Conservation (phyloP, 2,797 vertebrate species). For the Chaenodraco wilsoni region DNA sequence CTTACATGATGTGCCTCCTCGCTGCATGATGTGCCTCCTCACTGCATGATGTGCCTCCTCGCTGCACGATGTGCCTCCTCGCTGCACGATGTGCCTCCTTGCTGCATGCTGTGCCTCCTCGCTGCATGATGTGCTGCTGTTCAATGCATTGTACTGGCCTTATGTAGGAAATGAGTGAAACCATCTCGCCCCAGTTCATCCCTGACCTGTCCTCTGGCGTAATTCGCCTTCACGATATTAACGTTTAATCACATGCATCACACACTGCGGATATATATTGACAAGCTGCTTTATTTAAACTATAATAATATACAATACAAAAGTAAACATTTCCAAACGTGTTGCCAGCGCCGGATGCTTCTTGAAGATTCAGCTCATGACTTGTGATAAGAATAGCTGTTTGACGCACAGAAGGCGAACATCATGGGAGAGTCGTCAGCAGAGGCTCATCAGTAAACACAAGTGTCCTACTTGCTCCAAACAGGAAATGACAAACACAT, state of each 20-base stretch:
- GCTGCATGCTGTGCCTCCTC: conserved; percentile 10
- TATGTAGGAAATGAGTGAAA: conserved; percentile 62
- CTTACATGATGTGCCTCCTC: conserved; percentile 20
- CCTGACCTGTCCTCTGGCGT: conserved; percentile 60
- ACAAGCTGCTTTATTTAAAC: background rate
- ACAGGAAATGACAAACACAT: conserved; percentile 65
- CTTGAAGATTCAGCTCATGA: conserved; percentile 24
- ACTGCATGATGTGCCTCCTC: background rate
- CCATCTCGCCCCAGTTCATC: conserved; percentile 65
- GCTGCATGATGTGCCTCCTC: too few species aligned
- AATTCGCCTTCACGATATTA: conserved; percentile 34
- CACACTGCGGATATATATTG: background rate
- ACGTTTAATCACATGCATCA: conserved; percentile 55
- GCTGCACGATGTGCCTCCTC: conserved; percentile 16
- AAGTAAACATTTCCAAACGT: background rate
- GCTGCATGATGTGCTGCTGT: conserved; percentile 40
- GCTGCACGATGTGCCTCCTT: conserved; percentile 6
- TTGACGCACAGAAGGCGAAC: conserved; percentile 56
- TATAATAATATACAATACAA: too few species aligned
- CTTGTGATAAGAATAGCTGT: conserved; percentile 55
- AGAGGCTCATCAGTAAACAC: conserved; percentile 66
- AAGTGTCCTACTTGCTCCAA: conserved; percentile 42
- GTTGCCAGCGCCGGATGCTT: conserved; percentile 20
- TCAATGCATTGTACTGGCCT: conserved; percentile 47
- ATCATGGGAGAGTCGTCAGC: conserved; percentile 65